phyloP scores from a whole-genome alignment of 2,888 invertebrate genomes.

The Octodonta nipae region DNA sequence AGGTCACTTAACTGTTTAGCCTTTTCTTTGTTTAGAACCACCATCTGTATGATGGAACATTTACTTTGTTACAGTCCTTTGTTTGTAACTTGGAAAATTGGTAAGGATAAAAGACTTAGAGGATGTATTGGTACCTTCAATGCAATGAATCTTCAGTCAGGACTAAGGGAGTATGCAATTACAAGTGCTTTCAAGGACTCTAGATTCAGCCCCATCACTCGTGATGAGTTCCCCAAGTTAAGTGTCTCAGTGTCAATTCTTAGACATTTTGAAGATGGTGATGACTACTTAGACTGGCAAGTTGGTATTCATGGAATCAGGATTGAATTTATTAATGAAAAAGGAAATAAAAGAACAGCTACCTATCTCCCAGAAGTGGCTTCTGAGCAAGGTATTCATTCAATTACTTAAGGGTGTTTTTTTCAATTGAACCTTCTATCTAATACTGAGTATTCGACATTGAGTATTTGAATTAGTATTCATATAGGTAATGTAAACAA shows the following conservation, averaged over 20 bases:
- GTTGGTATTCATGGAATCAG: conserved; percentile 93
- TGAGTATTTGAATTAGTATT: no score
- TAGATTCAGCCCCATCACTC: conserved; percentile 85
- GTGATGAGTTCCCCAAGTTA: conserved; percentile 83
- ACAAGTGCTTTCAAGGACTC: conserved; percentile 97
- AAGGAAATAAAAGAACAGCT: conserved; percentile 87
- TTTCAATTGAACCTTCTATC: no score
- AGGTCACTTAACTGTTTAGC: conserved; percentile 27
- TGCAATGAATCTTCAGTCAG: conserved; percentile 87
- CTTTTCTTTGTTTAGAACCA: conserved; percentile 19
- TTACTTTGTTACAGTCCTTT: conserved; percentile 64
- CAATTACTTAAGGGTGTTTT: no score
- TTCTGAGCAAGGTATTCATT: conserved; percentile 94
- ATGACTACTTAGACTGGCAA: conserved; percentile 94
- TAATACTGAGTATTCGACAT: no score
- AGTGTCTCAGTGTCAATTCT: conserved; percentile 93
- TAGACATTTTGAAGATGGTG: conserved; percentile 90
- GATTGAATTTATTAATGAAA: conserved; percentile 90
- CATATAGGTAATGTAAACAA: no score
- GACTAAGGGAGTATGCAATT: conserved; percentile 89
- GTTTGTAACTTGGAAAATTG: conserved; percentile 99
- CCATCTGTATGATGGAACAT: conserved; percentile 4
- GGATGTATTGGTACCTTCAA: conserved; percentile 99
- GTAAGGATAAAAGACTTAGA: conserved; percentile 83
- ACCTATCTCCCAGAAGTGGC: conserved; percentile 98